A percentile compares a stretch with the other conserved stretches of the same genome.
These are phyloP conservation scores for Amphipoea lucens DNA, from an alignment of 2,888 invertebrate species.

Conservation along the genomic window DNA sequence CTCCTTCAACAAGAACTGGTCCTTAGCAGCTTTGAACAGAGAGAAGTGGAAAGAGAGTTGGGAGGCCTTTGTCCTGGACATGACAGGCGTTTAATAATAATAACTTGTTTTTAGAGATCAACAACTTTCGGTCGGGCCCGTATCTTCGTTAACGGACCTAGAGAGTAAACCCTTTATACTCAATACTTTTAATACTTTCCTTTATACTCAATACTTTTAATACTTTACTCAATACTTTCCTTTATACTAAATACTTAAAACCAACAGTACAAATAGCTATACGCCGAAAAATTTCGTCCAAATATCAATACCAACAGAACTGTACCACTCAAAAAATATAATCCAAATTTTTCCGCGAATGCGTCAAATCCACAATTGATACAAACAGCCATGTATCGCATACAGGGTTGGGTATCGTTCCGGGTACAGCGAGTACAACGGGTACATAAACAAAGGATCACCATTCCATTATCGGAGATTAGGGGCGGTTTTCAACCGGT, in stretches of 20 bases:
- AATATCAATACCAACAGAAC: not conserved
- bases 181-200: no score
- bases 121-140: no score
- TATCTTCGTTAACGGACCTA: no score
- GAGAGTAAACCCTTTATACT: no score
- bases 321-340: not conserved
- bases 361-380: constrained; percentile 25
- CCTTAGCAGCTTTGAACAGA: no score
- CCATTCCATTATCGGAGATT: constrained; percentile 67
- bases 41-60: no score
- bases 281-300: not conserved
- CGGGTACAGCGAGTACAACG: constrained; percentile 24
- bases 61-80: no score
- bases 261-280: not conserved
- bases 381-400: constrained; percentile 11
- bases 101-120: no score
- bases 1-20: no score
- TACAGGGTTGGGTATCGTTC: constrained; percentile 4
- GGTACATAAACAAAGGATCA: constrained; percentile 63
- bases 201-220: no score
- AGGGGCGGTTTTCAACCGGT: constrained; percentile 50
- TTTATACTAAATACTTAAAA: not conserved
- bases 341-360: not conserved
- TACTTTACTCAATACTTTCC: no score
- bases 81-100: no score